Percentiles rank a stretch among this genome's conserved stretches.
Evolutionary conservation across 2,113 vertebrate genomes (phyloP).

Genomic region (Leucosticte australis): DNA sequence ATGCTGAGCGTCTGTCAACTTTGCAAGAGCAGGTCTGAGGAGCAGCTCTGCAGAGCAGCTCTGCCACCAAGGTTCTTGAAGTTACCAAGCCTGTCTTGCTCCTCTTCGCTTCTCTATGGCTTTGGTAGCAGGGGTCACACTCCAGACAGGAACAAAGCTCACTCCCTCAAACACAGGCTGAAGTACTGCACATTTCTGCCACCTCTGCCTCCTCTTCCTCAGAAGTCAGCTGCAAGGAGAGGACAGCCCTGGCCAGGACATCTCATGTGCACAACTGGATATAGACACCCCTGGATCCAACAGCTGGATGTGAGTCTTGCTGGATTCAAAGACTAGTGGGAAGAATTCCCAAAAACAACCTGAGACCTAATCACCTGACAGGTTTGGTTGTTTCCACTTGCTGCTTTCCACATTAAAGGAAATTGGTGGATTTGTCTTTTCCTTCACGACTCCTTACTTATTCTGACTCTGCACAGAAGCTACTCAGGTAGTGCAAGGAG

Average conservation of each 20-base stretch:
- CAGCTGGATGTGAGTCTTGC: not conserved
- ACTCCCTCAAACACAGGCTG: not conserved
- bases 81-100: not conserved
- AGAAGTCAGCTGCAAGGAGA: not conserved
- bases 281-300: not conserved
- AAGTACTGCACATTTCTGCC: not conserved
- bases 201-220: not conserved
- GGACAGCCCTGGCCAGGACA: not conserved
- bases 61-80: not conserved
- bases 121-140: not conserved
- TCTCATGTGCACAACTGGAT: not conserved
- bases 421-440: not conserved
- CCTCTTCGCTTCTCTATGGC: not conserved
- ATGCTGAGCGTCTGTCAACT: not conserved
- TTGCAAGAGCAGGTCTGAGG: not conserved
- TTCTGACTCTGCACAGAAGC: not conserved
- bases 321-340: not conserved
- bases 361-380: not conserved
- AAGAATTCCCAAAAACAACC: not conserved
- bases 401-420: not conserved
- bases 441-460: not conserved
- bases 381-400: not conserved
- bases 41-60: not conserved
- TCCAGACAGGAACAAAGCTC: not conserved
- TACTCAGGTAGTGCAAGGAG: accelerated